Evolutionary conservation across 2,888 invertebrate genomes (phyloP).

Genomic region (Apamea anceps): DNA sequence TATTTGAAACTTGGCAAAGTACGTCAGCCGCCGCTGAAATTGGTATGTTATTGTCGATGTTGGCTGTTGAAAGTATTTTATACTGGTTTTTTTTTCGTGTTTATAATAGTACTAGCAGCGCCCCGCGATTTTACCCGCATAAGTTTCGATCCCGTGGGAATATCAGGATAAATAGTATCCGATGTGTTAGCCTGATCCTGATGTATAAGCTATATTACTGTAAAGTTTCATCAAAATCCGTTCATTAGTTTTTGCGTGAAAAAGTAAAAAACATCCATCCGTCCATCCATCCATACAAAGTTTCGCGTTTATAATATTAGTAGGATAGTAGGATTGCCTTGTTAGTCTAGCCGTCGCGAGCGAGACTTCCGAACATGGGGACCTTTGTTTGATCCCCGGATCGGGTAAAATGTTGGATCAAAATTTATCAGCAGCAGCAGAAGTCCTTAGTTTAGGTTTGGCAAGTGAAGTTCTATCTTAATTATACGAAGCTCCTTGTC

Average conservation of each 20-base stretch:
- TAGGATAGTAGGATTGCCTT: not conserved
- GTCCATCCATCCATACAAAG: too few species aligned
- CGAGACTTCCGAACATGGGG: not conserved
- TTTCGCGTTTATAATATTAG: too few species aligned
- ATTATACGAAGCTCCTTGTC: not conserved
- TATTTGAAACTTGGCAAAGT: constrained; percentile 63
- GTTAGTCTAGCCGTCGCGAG: too few species aligned
- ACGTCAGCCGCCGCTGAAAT: constrained; percentile 44
- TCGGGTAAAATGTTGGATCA: not conserved
- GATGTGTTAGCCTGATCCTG: too few species aligned
- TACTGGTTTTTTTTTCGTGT: not conserved
- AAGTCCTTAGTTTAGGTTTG: not conserved
- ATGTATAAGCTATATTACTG: too few species aligned
- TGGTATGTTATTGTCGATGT: constrained; percentile 53
- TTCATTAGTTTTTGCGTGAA: too few species aligned
- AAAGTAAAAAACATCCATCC: too few species aligned
- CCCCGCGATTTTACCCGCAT: too few species aligned
- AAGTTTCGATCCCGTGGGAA: too few species aligned
- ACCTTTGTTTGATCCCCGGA: not conserved
- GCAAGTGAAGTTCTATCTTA: not conserved
- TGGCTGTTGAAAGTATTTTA: constrained; percentile 31
- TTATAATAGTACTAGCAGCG: too few species aligned
- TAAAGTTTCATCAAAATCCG: too few species aligned
- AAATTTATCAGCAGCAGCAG: not conserved
- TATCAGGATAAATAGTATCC: too few species aligned